A percentile compares a stretch with the other conserved stretches of the same genome.
Evolutionary conservation across 1,140 invertebrate species (phyloP).

Genomic region (Ostrea denselamellosa): DNA sequence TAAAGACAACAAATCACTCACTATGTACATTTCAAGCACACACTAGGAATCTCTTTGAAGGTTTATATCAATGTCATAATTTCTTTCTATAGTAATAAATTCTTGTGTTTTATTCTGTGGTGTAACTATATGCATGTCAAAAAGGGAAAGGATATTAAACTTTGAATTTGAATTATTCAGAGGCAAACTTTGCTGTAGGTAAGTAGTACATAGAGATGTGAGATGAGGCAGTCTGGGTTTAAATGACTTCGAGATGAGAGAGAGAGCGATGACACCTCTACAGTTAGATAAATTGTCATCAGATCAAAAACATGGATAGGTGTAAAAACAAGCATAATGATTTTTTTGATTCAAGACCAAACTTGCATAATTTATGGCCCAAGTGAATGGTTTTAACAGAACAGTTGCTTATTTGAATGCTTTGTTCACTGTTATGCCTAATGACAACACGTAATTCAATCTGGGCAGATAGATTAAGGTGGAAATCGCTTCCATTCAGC

Average conservation of each 20-base stretch:
- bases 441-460: conserved; percentile 31
- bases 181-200: not conserved
- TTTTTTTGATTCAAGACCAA: not conserved
- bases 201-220: not conserved
- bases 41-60: not conserved
- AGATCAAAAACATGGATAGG: not conserved
- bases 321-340: not conserved
- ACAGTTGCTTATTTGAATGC: conserved; percentile 7
- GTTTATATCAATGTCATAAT: not conserved
- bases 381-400: conserved; percentile 25
- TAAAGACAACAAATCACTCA: not conserved
- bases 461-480: not conserved
- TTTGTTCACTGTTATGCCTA: conserved; percentile 6
- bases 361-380: not conserved
- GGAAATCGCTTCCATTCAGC: conserved; percentile 5
- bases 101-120: not conserved
- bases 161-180: conserved; percentile 2
- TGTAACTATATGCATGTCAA: not conserved
- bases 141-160: not conserved
- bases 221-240: not conserved
- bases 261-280: not conserved
- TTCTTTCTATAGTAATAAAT: not conserved
- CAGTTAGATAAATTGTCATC: not conserved
- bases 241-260: not conserved
- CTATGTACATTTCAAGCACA: not conserved